Evolutionary conservation across 30 jellyfish, hydroid and myxozoan species (phyloP), one percentile per base, ranked within the genome.

Genomic region (Turritopsis rubra): DNA sequence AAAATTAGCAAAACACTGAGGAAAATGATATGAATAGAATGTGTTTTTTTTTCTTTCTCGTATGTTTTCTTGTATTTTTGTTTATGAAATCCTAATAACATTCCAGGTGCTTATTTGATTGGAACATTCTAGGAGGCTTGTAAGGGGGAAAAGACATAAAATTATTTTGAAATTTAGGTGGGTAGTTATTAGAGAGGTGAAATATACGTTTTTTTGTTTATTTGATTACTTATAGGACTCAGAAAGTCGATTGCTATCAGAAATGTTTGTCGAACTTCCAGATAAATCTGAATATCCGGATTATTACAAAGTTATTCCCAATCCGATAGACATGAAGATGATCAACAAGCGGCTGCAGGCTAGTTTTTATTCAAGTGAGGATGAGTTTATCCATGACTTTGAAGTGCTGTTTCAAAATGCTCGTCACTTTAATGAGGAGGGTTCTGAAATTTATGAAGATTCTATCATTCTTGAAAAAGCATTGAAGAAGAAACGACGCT

Each of bases 401-500:
- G 97, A 94, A 23, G 72, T 89, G 19, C 18, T 94, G 80, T 94
- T 94, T 79, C 91, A 92, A 53, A 94, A 94, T 75, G 99, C 99
- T n/a, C 84, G 95, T 13, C 96, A 94, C 29, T 94, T 80, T 86
- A 94, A 94, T 73, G 99, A 94, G 75, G 97, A 94, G 60, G 96
- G 88, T 53, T 94, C 99, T 0, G 89, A 89, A 73, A 87, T 94
- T 8, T 94, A 89, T 74, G 86, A 89, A 72, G 99, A 94, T 85
- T 86, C 99, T n/a, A 65, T 94, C 54, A 87, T 71, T 23, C 85
- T 94, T 27, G 99, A 94, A 72, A 94, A 94, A 77, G 85, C 91
- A 60, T 88, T 94, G 0, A 88, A 91, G 82, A 89, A 89, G 89
- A 89, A 86, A 88, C 79, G 90, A 77, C 76, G 91, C 29, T 29